Conservation (phyloP, 2,888 invertebrate genomes). For the Pollenia labialis region DNA sequence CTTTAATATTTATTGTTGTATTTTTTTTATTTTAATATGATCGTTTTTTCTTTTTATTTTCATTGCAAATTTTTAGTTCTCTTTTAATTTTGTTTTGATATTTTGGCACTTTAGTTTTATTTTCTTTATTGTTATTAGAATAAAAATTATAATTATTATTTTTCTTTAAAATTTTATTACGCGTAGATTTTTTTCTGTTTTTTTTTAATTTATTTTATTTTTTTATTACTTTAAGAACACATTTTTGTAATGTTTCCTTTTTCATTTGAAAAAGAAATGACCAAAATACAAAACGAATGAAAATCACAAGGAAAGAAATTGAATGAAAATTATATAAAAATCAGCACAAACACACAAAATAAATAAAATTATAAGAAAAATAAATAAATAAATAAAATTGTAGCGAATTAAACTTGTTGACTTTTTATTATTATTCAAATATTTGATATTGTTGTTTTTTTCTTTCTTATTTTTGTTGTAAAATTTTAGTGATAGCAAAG, state of each 20-base stretch:
- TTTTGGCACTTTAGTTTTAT: background rate
- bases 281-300: constrained; percentile 34
- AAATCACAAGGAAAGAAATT: constrained; percentile 44
- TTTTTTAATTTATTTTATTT: background rate
- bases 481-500: constrained; percentile 57
- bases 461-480: constrained; percentile 17
- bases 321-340: constrained; percentile 56
- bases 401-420: constrained; percentile 65
- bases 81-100: background rate
- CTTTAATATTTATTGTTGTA: no score
- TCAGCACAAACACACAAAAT: constrained; percentile 30
- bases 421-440: constrained; percentile 48
- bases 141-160: background rate
- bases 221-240: background rate
- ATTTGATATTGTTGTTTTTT: constrained; percentile 22
- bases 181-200: constrained; percentile 1
- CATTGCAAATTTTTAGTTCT: constrained; percentile 1
- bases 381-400: constrained; percentile 37
- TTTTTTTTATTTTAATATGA: background rate
- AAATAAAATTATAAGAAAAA: background rate
- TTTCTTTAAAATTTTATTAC: background rate
- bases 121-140: background rate
- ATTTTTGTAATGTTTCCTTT: background rate
- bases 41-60: constrained; percentile 9
- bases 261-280: constrained; percentile 10